Evolutionary conservation across 2,888 invertebrate genomes (phyloP).

Genomic region (Poecilus cupreus): DNA sequence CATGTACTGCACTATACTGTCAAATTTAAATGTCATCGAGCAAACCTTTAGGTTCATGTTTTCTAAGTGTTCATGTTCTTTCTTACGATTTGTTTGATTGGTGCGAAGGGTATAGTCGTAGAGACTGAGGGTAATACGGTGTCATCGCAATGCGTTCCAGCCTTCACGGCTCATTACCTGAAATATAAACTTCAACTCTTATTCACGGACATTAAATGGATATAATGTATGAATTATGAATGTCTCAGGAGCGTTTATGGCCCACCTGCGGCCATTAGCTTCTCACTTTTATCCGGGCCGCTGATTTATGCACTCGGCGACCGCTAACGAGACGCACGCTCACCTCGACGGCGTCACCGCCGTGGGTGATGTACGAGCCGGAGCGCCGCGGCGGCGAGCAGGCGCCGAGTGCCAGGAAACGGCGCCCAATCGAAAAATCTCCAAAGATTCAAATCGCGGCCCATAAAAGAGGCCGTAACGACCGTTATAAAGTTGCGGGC

Average conservation of each 20-base stretch:
- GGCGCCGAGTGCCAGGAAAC: slow-evolving; percentile 66
- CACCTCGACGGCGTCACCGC: slow-evolving; percentile 37
- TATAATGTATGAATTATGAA: slow-evolving; percentile 69
- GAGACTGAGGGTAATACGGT: not conserved
- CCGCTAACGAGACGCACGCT: slow-evolving; percentile 67
- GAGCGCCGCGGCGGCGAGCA: slow-evolving; percentile 62
- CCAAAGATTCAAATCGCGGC: slow-evolving; percentile 67
- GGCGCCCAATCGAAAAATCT: slow-evolving; percentile 67
- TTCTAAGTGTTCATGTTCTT: not conserved
- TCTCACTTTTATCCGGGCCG: slow-evolving; percentile 67
- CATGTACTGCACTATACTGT: too few relatives aligned
- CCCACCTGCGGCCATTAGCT: slow-evolving; percentile 70
- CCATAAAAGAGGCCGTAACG: slow-evolving; percentile 67
- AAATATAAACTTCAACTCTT: slow-evolving; percentile 56
- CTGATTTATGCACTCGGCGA: slow-evolving; percentile 69
- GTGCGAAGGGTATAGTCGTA: not conserved
- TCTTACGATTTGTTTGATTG: not conserved
- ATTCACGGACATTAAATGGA: slow-evolving; percentile 62
- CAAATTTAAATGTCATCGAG: too few relatives aligned
- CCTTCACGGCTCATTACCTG: slow-evolving; percentile 58
- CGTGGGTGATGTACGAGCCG: slow-evolving; percentile 59
- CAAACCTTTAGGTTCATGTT: too few relatives aligned
- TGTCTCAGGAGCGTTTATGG: slow-evolving; percentile 68
- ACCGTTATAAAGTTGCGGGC: slow-evolving; percentile 65
- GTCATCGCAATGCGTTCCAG: slow-evolving; percentile 45